Conservation (phyloP, 2,113 vertebrate species). For the Cephalopholis sonnerati region DNA sequence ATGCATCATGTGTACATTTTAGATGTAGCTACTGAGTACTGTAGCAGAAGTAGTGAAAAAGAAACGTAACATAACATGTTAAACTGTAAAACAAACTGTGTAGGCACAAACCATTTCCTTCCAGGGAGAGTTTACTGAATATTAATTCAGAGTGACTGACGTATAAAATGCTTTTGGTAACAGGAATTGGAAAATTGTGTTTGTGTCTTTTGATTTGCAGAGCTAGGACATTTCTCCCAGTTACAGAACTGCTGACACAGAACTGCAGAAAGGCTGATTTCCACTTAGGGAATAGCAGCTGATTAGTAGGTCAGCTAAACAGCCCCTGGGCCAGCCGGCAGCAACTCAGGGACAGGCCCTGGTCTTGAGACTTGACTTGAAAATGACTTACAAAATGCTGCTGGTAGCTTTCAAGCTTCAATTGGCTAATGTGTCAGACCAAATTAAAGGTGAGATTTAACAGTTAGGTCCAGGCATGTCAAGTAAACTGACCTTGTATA, state of each 20-base stretch:
- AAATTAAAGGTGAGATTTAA: slow-evolving; percentile 62
- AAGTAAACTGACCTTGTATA: slow-evolving; percentile 45
- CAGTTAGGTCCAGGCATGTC: slow-evolving; percentile 52
- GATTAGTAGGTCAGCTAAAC: slow-evolving; percentile 64
- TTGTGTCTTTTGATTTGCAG: slow-evolving; percentile 50
- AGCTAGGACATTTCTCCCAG: slow-evolving; percentile 23
- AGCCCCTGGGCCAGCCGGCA: slow-evolving; percentile 27
- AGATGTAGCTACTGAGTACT: background rate
- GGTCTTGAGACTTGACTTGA: slow-evolving; percentile 23
- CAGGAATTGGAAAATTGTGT: slow-evolving; percentile 8
- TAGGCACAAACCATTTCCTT: slow-evolving; percentile 8
- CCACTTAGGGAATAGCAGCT: slow-evolving; percentile 59
- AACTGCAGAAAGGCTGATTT: slow-evolving; percentile 33
- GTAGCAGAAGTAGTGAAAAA: background rate
- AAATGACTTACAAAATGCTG: slow-evolving; percentile 38
- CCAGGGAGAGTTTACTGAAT: background rate
- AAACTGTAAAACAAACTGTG: background rate
- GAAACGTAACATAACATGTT: background rate
- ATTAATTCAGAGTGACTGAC: background rate
- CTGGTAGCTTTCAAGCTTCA: slow-evolving; percentile 49
- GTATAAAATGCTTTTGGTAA: slow-evolving; percentile 7
- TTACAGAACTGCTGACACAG: slow-evolving; percentile 49
- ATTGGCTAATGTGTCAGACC: slow-evolving; percentile 49
- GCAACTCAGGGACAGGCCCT: background rate
- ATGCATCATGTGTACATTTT: background rate